phyloP scores from a whole-genome alignment of 2,888 invertebrate species.

The Lamellibrachia satsuma region DNA sequence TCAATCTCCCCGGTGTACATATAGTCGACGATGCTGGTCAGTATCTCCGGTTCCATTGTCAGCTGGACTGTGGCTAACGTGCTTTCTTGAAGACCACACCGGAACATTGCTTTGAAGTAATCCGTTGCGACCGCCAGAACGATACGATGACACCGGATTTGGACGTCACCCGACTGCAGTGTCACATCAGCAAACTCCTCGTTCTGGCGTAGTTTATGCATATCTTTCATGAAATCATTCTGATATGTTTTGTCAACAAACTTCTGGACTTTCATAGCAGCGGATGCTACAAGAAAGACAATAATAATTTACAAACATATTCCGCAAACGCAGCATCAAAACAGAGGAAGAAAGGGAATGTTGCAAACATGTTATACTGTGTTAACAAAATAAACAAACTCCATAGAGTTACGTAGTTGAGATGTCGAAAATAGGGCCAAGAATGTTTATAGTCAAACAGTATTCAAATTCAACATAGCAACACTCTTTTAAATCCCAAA shows the following conservation, averaged over 20 bases:
- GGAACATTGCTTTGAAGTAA: background rate
- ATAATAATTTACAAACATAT: too few species aligned
- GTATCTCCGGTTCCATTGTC: background rate
- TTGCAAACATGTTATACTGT: too few species aligned
- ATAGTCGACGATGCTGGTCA: background rate
- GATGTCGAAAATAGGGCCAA: too few species aligned
- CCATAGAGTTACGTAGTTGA: too few species aligned
- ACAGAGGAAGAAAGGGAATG: too few species aligned
- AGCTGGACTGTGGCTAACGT: background rate
- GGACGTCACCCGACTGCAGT: background rate
- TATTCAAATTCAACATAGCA: too few species aligned
- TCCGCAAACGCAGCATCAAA: too few species aligned
- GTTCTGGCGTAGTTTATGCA: background rate
- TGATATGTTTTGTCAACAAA: background rate
- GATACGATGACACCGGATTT: background rate
- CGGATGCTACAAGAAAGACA: too few species aligned
- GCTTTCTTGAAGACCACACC: background rate
- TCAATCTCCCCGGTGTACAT: background rate
- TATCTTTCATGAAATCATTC: background rate
- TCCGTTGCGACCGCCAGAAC: background rate
- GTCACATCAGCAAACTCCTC: background rate
- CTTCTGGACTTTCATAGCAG: too few species aligned
- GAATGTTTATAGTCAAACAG: too few species aligned
- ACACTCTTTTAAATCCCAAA: too few species aligned
- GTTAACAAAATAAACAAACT: too few species aligned